phyloP scores from a whole-genome alignment of 1,140 invertebrate species.

The Pseudomyrmex flavicornis region DNA sequence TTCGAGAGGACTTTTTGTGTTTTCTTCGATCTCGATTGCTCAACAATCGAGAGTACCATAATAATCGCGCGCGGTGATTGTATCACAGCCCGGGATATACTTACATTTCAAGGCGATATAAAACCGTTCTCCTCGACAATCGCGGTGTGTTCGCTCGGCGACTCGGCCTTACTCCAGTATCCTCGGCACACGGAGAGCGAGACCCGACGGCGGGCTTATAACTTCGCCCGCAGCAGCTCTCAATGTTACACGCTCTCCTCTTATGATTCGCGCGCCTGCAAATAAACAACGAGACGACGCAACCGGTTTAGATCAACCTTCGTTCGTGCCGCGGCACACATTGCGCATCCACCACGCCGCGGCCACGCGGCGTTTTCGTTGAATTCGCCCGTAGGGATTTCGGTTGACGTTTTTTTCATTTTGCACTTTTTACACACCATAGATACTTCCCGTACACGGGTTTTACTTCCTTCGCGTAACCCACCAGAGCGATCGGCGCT shows the following conservation, averaged over 20 bases:
- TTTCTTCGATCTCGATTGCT: slow-evolving; percentile 43
- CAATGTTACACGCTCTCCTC: background rate
- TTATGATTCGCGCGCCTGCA: background rate
- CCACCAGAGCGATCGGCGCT: background rate
- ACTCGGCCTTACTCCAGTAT: slow-evolving; percentile 53
- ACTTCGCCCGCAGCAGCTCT: slow-evolving; percentile 24
- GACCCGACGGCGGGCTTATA: background rate
- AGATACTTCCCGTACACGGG: too few species aligned
- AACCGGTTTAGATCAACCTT: slow-evolving; percentile 4
- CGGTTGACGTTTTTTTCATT: too few species aligned
- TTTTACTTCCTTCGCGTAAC: background rate
- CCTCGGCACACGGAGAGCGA: slow-evolving; percentile 1
- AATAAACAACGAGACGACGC: background rate
- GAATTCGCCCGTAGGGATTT: too few species aligned
- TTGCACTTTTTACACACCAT: background rate
- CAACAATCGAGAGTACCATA: slow-evolving; percentile 42
- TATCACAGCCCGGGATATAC: slow-evolving; percentile 14
- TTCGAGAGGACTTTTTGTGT: background rate
- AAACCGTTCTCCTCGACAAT: slow-evolving; percentile 30
- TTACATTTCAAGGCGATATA: slow-evolving; percentile 61
- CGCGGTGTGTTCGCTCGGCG: background rate
- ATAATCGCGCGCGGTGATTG: slow-evolving; percentile 43
- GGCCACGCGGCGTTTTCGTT: too few species aligned
- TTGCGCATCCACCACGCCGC: background rate
- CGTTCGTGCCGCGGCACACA: background rate